Conservation (phyloP, 2,797 vertebrate species). For the Typhlichthys subterraneus region DNA sequence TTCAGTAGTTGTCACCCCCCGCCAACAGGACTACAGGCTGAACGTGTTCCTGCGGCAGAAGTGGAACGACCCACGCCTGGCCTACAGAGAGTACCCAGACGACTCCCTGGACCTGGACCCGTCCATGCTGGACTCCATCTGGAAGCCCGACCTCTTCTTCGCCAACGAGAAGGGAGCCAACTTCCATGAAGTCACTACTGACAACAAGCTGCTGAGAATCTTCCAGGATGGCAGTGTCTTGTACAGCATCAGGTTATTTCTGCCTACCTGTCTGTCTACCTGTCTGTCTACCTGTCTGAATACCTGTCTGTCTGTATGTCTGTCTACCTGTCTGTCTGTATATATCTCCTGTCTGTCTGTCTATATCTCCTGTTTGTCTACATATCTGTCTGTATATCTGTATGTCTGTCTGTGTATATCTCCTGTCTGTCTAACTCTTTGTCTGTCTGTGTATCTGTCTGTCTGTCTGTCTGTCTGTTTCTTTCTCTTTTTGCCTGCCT, state of each 20-base stretch:
- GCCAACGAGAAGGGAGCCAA: constrained; percentile 94
- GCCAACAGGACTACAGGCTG: constrained; percentile 87
- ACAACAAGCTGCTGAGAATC: constrained; percentile 93
- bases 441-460: neutral
- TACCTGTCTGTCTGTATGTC: too few species aligned
- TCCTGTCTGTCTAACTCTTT: too few species aligned
- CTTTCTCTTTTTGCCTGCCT: too few species aligned
- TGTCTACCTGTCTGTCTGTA: too few species aligned
- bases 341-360: too few species aligned
- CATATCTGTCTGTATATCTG: too few species aligned
- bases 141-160: constrained; percentile 96
- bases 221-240: constrained; percentile 93
- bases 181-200: constrained; percentile 93
- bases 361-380: too few species aligned
- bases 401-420: too few species aligned
- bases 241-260: constrained; percentile 90
- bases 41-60: constrained; percentile 93
- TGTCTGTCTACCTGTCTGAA: neutral
- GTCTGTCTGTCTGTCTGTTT: too few species aligned
- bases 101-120: constrained; percentile 92
- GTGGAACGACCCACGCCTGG: constrained; percentile 92
- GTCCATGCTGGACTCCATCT: constrained; percentile 95
- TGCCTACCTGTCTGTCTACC: neutral
- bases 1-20: constrained; percentile 1
- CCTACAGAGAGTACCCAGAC: constrained; percentile 90